Conservation (phyloP, 1,140 invertebrate genomes). For the Ridgeia piscesae region DNA sequence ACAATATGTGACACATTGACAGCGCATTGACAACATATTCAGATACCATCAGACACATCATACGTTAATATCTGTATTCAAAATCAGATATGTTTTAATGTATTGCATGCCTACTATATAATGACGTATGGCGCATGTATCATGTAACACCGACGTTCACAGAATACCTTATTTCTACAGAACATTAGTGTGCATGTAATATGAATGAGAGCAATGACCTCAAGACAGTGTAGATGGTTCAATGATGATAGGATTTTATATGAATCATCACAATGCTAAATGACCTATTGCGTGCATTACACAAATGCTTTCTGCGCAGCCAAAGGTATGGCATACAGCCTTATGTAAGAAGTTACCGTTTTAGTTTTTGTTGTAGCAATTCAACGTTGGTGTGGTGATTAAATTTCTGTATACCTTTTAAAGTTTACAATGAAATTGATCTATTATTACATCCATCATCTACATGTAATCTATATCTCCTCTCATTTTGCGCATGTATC, state of each 20-base stretch:
- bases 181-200: neutral
- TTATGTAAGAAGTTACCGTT: too few relatives aligned
- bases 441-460: neutral
- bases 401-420: neutral
- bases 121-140: neutral
- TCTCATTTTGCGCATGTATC: neutral
- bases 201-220: neutral
- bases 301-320: too few relatives aligned
- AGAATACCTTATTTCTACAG: neutral
- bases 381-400: neutral
- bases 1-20: neutral
- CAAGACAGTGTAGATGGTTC: neutral
- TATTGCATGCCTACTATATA: neutral
- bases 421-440: neutral
- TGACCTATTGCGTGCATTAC: neutral
- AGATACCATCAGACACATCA: neutral
- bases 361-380: too few relatives aligned
- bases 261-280: neutral
- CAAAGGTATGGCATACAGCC: too few relatives aligned
- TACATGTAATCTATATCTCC: neutral
- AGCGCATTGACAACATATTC: neutral
- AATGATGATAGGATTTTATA: neutral
- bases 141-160: neutral
- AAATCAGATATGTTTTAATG: neutral
- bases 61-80: neutral